Base-by-base conservation (phyloP, 2,888 invertebrate species). In the Furcula furcula region DNA sequence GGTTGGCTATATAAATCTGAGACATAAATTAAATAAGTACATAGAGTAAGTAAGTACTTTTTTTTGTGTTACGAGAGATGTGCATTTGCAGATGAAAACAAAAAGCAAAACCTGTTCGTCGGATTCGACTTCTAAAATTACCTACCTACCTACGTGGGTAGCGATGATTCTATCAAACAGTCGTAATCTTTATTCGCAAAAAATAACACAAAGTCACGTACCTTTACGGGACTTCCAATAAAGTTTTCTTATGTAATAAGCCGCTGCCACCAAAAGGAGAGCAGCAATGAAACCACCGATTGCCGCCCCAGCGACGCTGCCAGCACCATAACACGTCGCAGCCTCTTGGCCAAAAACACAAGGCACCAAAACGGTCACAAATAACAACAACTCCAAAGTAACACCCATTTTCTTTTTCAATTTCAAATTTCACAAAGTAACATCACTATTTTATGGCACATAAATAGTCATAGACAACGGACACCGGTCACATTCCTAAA, bases 251-350 rank as follows among this genome's bases (percentile, higher is more conserved):
- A 92, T 71, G 63, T 91, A 84, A 64, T 88, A 90, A 37, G 86
- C 89, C 22, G 90, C 83, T 34, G 85, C 91, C 20, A 92, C 83
- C 36, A 93, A 76, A 34, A 93, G 71, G 37, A 92, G 78, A 52
- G 93, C 93, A 52, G 91, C 91, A 54, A 94, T 67, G 68, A 94
- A 91, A 54, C 94, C 93, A 59, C 94, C 92, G 55, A 94, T 89
- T 42, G 94, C 93, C 49, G 93, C 92, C 40, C 93, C 92, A 39
- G 93, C 93, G 42, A 94, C 90, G 68, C 93, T 92, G 49, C 93
- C 93, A 60, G 92, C 90, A 57, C 92, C 91, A 80, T 91, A 93
- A 78, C 93, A 93, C 62, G 76, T 73, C 41, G 66, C 75, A 59
- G 73, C 74, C 66, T 82, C 82, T 71, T 87, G 86, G 55, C 82